phyloP scores from a whole-genome alignment of 2,113 vertebrate species.

The Electrona antarctica region DNA sequence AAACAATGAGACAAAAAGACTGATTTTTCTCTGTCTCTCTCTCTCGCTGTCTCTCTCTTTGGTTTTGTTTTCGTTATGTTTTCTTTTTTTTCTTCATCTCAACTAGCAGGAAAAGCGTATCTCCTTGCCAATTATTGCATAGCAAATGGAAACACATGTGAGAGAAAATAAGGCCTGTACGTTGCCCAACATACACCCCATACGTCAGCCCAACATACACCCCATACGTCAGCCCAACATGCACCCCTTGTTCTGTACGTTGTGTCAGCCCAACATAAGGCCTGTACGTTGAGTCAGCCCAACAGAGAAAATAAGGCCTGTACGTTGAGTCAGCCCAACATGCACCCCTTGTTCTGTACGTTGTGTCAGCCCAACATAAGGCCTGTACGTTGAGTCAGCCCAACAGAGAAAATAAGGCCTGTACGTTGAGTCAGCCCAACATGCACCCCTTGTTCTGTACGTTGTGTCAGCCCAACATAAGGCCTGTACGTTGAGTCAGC shows the following conservation, averaged over 20 bases:
- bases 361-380: not conserved
- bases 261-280: too few species aligned
- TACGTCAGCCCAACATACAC: too few species aligned
- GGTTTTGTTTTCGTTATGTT: too few species aligned
- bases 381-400: not conserved
- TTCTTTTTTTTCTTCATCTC: conserved; percentile 26
- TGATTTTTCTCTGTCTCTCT: not conserved
- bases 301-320: not conserved
- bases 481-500: not conserved
- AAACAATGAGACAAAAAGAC: conserved; percentile 40
- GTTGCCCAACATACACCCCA: not conserved
- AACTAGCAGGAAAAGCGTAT: conserved; percentile 11
- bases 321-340: not conserved
- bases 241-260: too few species aligned
- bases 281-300: not conserved
- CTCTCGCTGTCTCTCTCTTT: too few species aligned
- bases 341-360: too few species aligned
- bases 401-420: not conserved
- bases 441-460: too few species aligned
- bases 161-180: not conserved
- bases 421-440: not conserved
- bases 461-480: not conserved
- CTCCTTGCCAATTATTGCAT: not conserved
- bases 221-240: too few species aligned
- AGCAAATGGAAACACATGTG: conserved; percentile 26